phyloP scores from a whole-genome alignment of 2,113 vertebrate genomes.

The Hystrix brachyura region DNA sequence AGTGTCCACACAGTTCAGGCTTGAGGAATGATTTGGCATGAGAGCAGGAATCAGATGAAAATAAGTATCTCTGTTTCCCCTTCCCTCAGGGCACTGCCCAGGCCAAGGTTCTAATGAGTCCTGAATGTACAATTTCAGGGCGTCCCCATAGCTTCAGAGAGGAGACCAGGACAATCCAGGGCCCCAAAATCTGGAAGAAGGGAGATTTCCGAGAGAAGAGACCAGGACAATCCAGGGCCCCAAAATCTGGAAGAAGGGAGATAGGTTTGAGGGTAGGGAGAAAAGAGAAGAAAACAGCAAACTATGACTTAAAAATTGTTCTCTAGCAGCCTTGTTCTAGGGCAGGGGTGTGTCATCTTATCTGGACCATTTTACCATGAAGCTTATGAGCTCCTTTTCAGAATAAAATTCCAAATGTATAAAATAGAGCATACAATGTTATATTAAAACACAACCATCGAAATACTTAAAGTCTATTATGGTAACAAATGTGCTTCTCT shows the following conservation, averaged over 20 bases:
- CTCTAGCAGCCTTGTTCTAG: not conserved
- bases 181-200: not conserved
- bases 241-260: not conserved
- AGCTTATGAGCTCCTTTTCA: not conserved
- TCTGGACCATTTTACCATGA: not conserved
- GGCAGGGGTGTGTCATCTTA: not conserved
- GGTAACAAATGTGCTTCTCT: not conserved
- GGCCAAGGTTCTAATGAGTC: not conserved
- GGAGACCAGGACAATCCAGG: not conserved
- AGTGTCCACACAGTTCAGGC: not conserved
- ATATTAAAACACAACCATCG: not conserved
- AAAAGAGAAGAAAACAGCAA: not conserved
- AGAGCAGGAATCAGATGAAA: not conserved
- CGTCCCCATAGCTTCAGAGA: not conserved
- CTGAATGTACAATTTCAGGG: not conserved
- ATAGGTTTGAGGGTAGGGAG: not conserved
- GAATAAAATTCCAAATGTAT: not conserved
- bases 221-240: not conserved
- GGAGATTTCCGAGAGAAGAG: not conserved
- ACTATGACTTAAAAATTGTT: not conserved
- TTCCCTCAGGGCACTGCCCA: not conserved
- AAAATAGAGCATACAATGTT: not conserved
- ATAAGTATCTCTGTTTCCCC: too few species aligned
- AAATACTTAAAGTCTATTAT: conserved; percentile 53
- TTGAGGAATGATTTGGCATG: not conserved